A percentile compares a stretch with the other conserved stretches of the same genome.
phyloP scores from a whole-genome alignment of 2,797 vertebrate species.

The Diglossa cyanea region DNA sequence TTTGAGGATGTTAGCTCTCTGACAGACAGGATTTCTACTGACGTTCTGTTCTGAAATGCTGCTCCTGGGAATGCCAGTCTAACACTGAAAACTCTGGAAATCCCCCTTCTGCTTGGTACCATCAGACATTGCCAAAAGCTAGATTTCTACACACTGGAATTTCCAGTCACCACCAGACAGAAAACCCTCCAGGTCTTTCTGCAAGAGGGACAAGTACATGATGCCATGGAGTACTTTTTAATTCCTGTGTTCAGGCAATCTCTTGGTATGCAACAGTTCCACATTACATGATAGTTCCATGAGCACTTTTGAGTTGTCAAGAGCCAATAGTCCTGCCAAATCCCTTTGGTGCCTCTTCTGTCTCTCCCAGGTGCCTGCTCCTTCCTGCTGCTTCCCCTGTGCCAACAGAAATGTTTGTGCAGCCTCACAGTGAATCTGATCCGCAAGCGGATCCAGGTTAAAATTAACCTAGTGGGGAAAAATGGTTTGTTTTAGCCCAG shows the following conservation, averaged over 20 bases:
- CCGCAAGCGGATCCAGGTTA: not conserved
- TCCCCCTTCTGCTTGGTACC: not conserved
- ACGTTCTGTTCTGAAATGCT: not conserved
- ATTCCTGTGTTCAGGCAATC: not conserved
- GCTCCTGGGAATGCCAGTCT: not conserved
- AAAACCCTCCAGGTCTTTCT: not conserved
- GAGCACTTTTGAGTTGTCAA: not conserved
- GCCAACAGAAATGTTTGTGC: constrained; percentile 63
- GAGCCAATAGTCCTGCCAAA: constrained; percentile 31
- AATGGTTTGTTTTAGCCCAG: not conserved
- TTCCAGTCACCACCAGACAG: not conserved
- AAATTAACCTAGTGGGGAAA: constrained; percentile 11
- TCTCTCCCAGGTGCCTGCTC: constrained; percentile 39
- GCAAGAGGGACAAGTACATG: not conserved
- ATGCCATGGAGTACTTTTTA: not conserved
- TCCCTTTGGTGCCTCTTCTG: constrained; percentile 15
- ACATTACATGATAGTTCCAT: constrained; percentile 4
- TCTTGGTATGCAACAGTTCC: not conserved
- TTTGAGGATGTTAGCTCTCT: not conserved
- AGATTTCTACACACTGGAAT: not conserved
- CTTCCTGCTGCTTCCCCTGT: not conserved
- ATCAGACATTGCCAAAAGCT: not conserved
- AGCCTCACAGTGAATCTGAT: constrained; percentile 12
- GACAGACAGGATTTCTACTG: not conserved
- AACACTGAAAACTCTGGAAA: not conserved